Evolutionary conservation across 2,113 vertebrate species (phyloP), one percentile per base, ranked within the genome.

Genomic region (Genyomyrus donnyi): DNA sequence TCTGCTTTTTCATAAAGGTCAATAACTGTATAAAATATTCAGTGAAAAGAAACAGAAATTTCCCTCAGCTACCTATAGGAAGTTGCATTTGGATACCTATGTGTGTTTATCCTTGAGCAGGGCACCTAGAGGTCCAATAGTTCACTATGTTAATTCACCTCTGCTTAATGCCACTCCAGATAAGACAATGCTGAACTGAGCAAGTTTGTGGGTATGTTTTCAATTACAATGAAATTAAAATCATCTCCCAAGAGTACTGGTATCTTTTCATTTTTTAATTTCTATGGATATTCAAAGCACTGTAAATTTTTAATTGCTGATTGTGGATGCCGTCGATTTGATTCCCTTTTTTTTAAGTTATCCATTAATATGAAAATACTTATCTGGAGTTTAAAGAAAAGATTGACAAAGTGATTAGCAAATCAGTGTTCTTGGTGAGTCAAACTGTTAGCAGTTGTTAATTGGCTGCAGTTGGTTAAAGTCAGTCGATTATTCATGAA

Each of bases 251-350:
- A 85, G 45, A 85, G 83, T 11, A 46, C 42, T 48, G 83, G 45
- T 85, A 85, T 48, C 45, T 85, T 85, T 85, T 85, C 83, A n/a
- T 85, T 85, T 85, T 48, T 85, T 85, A 45, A 85, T 85, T 85
- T n/a, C 83, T 85, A 46, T 48, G 45, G 83, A 85, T 85, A 24
- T 48, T 46, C 83, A 85, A 85, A 85, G 83, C 83, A 85, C 83
- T 85, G 42, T 85, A 85, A n/a, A 11, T 42, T 48, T 85, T 85
- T 45, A 85, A 85, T 46, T 85, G 83, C 83, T 85, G 83, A 85
- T 85, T n/a, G 83, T 48, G 19, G 45, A 48, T 48, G 83, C 19
- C 10, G 45, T n/a, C 46, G 21, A 48, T 85, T n/a, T 85, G 42
- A 83, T 48, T 6, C 45, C 17, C 39, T 27, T n/a, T 48, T 85